Base-by-base conservation (phyloP, 2,888 invertebrate species). In the Epinotia nisella region DNA sequence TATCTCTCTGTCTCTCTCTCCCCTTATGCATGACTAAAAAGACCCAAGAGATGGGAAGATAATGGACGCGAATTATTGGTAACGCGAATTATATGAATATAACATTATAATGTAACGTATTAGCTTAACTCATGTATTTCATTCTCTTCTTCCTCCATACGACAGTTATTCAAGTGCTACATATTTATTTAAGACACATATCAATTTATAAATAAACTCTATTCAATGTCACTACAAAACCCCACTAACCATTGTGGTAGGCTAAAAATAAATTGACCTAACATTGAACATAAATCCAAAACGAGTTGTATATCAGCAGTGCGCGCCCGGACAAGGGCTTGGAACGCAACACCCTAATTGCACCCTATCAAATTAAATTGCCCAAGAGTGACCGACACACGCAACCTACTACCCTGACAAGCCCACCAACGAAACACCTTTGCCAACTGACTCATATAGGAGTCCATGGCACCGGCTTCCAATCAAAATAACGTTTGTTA, bases 351-450 rank as follows among this genome's bases (percentile, higher is more conserved):
- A 19, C 73, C 73, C 64, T 73, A 73, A 73, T 73, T 73, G 73
- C 29, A 58, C 51, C 73, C 73, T 73, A 73, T 73, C 73, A 73
- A 73, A 69, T 69, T 53, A 73, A 73, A 73, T 73, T 73, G 73
- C 68, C 58, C 21, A 45, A 73, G 53, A 73, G 59, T 69, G 73
- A 69, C 68, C 73, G 49, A 17, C 51, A 1, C 73, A 73, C 73
- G 73, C 73, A 69, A 73, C 62, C 49, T 35, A 9, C 2, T 3
- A 17, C 4, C 61, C 35, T 11, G 17, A 10, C 17, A 19, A 39
- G 61, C 72, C 71, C 19, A 45, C 11, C 9, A 21, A 5, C 11
- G 0, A 0, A 10, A 61, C 35, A 13, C 3, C 15, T 15, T 2
- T 3, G 3, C 13, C 13, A 35, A 11, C 5, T 39, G 60, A 35